Percentiles rank a stretch among this genome's conserved stretches.
Conservation (phyloP, 2,888 invertebrate species). For the Baccha elongata region DNA sequence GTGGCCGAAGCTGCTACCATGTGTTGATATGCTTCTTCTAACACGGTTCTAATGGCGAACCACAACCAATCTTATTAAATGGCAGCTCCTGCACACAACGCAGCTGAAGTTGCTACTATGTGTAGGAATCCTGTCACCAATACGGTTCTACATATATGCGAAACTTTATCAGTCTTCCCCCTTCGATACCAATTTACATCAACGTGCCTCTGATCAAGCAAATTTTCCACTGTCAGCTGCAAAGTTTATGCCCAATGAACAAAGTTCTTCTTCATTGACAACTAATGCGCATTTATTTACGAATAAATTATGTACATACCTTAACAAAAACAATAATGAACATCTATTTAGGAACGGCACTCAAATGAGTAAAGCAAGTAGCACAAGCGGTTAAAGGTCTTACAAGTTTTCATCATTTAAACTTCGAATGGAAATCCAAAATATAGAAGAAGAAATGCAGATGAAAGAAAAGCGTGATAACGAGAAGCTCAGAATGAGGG, state of each 20-base stretch:
- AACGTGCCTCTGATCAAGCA: too few species aligned
- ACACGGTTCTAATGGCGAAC: neutral
- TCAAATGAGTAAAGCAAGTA: too few species aligned
- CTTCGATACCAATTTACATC: too few species aligned
- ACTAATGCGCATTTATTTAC: neutral
- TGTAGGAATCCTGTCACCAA: too few species aligned
- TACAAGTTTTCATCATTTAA: constrained; percentile 21
- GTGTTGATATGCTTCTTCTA: neutral
- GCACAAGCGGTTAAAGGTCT: constrained; percentile 2
- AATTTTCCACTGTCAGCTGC: neutral
- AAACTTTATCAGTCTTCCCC: too few species aligned
- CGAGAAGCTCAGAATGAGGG: neutral
- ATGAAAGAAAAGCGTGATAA: constrained; percentile 25
- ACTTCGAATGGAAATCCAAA: constrained; percentile 32
- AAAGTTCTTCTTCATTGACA: neutral
- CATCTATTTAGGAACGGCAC: too few species aligned
- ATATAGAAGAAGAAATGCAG: constrained; percentile 24
- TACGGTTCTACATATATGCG: too few species aligned
- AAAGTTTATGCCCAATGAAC: neutral
- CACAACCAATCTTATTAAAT: neutral
- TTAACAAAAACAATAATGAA: too few species aligned
- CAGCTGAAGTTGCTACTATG: too few species aligned
- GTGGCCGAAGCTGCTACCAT: neutral
- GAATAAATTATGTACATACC: too few species aligned
- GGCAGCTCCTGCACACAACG: neutral